Evolutionary conservation across 2,888 invertebrate species (phyloP).

Genomic region (Pammene fasciana): DNA sequence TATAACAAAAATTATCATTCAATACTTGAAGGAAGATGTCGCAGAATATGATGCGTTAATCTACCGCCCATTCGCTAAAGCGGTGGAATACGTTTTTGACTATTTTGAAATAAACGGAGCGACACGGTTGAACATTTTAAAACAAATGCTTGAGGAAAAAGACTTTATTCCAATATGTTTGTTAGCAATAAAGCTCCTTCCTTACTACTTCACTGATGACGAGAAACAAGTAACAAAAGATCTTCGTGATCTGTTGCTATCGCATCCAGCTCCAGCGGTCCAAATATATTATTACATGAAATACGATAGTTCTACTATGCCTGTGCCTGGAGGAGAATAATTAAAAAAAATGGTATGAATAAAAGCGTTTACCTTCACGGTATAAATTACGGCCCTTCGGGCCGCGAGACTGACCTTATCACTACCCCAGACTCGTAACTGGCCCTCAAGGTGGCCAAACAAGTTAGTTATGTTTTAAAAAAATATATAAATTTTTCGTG

Average conservation of each 20-base stretch:
- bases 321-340: neutral
- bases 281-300: constrained; percentile 31
- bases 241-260: constrained; percentile 7
- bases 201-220: constrained; percentile 11
- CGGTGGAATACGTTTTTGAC: neutral
- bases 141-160: constrained; percentile 15
- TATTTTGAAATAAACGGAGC: neutral
- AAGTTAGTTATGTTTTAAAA: too few species aligned
- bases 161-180: constrained; percentile 26
- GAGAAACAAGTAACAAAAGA: neutral
- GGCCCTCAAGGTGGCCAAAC: too few species aligned
- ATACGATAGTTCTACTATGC: constrained; percentile 12
- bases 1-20: constrained; percentile 8
- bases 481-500: too few species aligned
- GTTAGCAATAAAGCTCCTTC: constrained; percentile 17
- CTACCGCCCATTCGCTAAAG: constrained; percentile 9
- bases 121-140: constrained; percentile 11
- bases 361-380: neutral
- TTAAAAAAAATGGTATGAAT: neutral
- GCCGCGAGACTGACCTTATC: too few species aligned
- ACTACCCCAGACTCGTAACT: too few species aligned
- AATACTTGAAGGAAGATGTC: constrained; percentile 29
- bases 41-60: constrained; percentile 10
- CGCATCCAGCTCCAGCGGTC: constrained; percentile 23
- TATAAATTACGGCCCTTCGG: too few species aligned